phyloP scores from a whole-genome alignment of 2,888 invertebrate species.

The Yponomeuta evonymella region DNA sequence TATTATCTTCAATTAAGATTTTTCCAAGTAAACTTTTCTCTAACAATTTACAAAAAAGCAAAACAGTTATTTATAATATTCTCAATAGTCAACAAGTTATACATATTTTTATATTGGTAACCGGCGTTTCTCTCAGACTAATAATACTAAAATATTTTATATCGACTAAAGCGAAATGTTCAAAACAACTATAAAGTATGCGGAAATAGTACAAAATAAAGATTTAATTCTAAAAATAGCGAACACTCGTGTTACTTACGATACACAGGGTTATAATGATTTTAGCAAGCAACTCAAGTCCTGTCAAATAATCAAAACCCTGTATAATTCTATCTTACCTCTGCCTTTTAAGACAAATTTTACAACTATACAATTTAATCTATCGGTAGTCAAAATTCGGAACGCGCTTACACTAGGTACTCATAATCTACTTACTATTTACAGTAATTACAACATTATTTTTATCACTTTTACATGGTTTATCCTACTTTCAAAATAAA shows the following conservation, averaged over 20 bases:
- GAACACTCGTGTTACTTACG: constrained; percentile 61
- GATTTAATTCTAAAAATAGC: constrained; percentile 46
- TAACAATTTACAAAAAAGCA: constrained; percentile 16
- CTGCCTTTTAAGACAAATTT: constrained; percentile 47
- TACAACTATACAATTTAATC: constrained; percentile 37
- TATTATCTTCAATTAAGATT: not conserved
- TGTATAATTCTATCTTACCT: constrained; percentile 29
- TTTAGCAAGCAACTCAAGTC: not conserved
- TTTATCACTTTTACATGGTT: constrained; percentile 46
- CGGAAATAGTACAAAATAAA: constrained; percentile 43
- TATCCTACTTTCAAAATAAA: not conserved
- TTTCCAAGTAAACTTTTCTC: not conserved
- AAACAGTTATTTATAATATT: constrained; percentile 44
- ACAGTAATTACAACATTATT: constrained; percentile 60
- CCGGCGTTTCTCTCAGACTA: constrained; percentile 76
- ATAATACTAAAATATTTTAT: constrained; percentile 68
- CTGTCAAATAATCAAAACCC: not conserved
- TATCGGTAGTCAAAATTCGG: constrained; percentile 71
- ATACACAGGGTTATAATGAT: not conserved
- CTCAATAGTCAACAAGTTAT: constrained; percentile 75
- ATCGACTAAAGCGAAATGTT: constrained; percentile 69
- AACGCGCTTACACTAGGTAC: constrained; percentile 33
- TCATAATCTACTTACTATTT: constrained; percentile 54
- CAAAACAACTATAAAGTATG: constrained; percentile 42
- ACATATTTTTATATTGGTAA: constrained; percentile 75